These are phyloP conservation scores for Temnothorax longispinosus DNA, from an alignment of 1,140 invertebrate species.

Conservation along the genomic window DNA sequence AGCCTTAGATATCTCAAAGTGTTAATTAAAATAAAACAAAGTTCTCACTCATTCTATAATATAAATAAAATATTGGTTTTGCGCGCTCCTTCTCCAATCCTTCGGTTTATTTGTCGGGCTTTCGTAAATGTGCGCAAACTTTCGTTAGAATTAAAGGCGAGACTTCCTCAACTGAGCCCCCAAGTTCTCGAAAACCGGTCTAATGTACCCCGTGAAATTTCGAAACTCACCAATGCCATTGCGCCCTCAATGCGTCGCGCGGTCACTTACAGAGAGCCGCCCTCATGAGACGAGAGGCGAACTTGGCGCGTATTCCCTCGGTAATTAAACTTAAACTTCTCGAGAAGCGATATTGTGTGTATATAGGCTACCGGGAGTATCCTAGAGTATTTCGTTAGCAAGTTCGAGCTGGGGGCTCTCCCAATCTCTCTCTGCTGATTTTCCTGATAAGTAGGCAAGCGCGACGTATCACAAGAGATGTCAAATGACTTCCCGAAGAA, in stretches of 20 bases:
- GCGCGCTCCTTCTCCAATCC: background rate
- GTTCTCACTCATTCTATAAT: background rate
- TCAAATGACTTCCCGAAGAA: conserved; percentile 13
- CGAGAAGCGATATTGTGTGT: conserved; percentile 56
- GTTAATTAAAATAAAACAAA: background rate
- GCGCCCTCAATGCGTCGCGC: conserved; percentile 39
- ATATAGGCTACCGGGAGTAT: background rate
- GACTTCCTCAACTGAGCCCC: background rate
- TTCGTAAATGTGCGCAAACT: background rate
- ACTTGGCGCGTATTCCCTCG: conserved; percentile 45
- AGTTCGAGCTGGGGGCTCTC: background rate
- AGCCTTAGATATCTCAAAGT: background rate
- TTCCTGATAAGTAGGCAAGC: conserved; percentile 48
- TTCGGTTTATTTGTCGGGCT: background rate
- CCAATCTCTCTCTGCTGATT: conserved; percentile 8
- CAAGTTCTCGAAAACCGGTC: conserved; percentile 44
- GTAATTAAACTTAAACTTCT: conserved; percentile 74
- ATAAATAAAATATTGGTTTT: background rate
- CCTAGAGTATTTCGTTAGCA: conserved; percentile 27
- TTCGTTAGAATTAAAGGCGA: background rate
- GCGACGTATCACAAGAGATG: conserved; percentile 46
- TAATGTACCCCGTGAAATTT: conserved; percentile 50
- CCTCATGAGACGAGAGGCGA: conserved; percentile 42
- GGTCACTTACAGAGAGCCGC: conserved; percentile 63
- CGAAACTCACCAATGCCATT: conserved; percentile 45